Percentiles rank a stretch among this genome's conserved stretches.
Evolutionary conservation across 23 tunicate genomes (phyloP).

Genomic region (Trididemnum clinides): DNA sequence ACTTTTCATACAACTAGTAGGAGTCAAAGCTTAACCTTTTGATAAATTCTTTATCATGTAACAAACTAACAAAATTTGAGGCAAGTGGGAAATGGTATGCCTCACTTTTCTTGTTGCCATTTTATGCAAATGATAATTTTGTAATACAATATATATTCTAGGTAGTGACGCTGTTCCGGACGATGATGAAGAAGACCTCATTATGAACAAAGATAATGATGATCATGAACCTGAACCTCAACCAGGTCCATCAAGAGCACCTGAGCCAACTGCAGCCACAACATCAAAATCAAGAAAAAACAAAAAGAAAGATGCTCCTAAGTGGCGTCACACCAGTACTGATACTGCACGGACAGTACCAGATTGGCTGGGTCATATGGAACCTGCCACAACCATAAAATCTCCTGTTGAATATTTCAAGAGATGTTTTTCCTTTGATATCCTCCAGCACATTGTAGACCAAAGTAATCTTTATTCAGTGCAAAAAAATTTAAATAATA

Average conservation of each 20-base stretch:
- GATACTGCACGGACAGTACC: background rate
- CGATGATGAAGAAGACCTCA: background rate
- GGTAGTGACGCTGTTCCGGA: background rate
- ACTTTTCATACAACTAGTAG: no score
- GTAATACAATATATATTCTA: no score
- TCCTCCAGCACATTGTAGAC: background rate
- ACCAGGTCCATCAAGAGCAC: background rate
- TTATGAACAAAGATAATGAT: background rate
- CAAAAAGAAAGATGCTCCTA: background rate
- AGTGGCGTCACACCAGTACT: background rate
- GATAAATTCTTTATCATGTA: no score
- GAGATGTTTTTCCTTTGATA: background rate
- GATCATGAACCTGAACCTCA: no score
- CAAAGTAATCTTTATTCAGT: background rate
- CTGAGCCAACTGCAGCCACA: background rate
- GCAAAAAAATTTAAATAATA: background rate
- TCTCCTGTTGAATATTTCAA: constrained; percentile 2
- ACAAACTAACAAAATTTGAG: no score
- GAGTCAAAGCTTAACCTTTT: no score
- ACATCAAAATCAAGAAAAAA: background rate
- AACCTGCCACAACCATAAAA: constrained; percentile 5
- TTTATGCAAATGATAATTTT: no score
- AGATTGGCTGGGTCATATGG: background rate
- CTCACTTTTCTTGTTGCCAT: no score
- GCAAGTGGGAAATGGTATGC: no score